Evolutionary conservation across 2,113 vertebrate species (phyloP), one percentile per base, ranked within the genome.

Genomic region (Tonatia bakeri): DNA sequence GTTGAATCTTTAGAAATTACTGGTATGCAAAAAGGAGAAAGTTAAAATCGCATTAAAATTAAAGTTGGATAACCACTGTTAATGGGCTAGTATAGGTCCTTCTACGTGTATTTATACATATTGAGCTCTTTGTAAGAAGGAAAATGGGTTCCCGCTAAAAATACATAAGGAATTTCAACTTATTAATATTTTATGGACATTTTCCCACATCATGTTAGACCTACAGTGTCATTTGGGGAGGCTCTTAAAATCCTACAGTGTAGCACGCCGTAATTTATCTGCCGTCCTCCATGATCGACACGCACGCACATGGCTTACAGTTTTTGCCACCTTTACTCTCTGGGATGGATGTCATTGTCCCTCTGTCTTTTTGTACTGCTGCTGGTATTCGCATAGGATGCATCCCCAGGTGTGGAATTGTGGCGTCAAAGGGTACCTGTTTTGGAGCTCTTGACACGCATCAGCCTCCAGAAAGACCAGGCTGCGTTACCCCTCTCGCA

Each of bases 1-100:
- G 87, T 54, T 85, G 76, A 64, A 52, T 84, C 90, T 93, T 91
- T 80, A 83, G 79, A 89, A 83, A 87, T 65, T 28, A 72, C 86
- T 69, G 61, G 80, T 64, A 87, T 75, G n/a, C 47, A 64, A 97
- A 91, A 84, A 65, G 64, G 80, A 67, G 38, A 80, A 92, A 90
- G 81, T 77, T 28, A 73, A 94, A 81, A n/a, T 76, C 38, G 45
- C 19, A 36, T 84, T 33, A 87, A 81, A 38, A 75, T 80, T 26
- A 17, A 80, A 80, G 77, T 28, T 52, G 9, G 77, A 54, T 45
- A 64, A 47, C 73, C 43, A 17, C 54, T 28, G 72, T 36, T 52
- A 61, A 67, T 28, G 43, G 54, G 16, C 28, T 20, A n/a, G 19
- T 22, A 7, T n/a, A 47, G 45, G 20, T 33, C 31, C 43, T 95